phyloP scores from a whole-genome alignment of 2,888 invertebrate species.

The Platerodrilus igneus region DNA sequence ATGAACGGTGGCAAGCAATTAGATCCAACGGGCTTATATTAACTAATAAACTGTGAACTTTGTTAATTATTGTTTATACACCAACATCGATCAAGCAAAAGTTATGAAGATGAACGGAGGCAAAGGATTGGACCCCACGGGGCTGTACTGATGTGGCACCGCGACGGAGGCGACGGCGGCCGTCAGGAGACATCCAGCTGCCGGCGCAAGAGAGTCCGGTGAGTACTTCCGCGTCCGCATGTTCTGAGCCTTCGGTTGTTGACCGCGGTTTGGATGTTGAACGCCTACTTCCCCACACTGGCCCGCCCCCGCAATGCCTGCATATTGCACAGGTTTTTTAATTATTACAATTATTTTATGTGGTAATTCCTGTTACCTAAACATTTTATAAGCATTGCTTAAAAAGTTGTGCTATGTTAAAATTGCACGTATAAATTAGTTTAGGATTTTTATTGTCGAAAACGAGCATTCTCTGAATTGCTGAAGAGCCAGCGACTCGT shows the following conservation, averaged over 20 bases:
- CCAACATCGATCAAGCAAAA: slow-evolving; percentile 13
- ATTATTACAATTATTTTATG: slow-evolving; percentile 10
- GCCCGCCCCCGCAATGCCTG: slow-evolving; percentile 35
- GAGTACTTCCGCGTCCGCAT: slow-evolving; percentile 35
- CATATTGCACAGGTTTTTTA: slow-evolving; percentile 30
- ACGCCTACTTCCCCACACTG: slow-evolving; percentile 35
- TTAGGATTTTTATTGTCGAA: no score
- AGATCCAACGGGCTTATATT: slow-evolving; percentile 47
- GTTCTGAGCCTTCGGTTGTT: slow-evolving; percentile 36
- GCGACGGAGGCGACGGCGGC: slow-evolving; percentile 46
- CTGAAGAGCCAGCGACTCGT: slow-evolving; percentile 20
- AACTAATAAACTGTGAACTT: slow-evolving; percentile 21
- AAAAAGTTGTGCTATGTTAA: no score
- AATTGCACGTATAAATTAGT: no score
- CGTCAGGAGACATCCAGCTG: slow-evolving; percentile 48
- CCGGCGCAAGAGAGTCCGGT: slow-evolving; percentile 47
- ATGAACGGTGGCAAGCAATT: slow-evolving; percentile 47
- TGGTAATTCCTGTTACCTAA: no score
- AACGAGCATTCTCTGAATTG: slow-evolving; percentile 12
- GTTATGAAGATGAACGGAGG: slow-evolving; percentile 29
- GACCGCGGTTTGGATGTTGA: slow-evolving; percentile 38
- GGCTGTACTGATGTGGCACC: slow-evolving; percentile 48
- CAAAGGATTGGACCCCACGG: slow-evolving; percentile 43
- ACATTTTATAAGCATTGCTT: no score
- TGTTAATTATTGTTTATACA: slow-evolving; percentile 2